Evolutionary conservation across 1,140 invertebrate genomes (phyloP).

Genomic region (Sinonovacula constricta): DNA sequence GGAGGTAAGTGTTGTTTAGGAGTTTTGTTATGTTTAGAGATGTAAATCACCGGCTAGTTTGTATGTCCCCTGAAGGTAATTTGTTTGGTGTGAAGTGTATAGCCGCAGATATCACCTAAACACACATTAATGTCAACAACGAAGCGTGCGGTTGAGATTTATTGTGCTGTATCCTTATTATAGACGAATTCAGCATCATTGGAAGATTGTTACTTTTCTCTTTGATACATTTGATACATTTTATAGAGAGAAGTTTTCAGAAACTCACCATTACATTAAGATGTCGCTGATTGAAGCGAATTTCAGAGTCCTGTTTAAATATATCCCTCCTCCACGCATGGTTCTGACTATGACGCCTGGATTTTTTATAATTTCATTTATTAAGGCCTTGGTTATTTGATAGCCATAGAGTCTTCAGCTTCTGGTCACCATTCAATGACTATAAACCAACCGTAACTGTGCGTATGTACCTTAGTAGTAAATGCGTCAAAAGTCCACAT

Average conservation of each 20-base stretch:
- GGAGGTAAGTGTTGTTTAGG: constrained; percentile 21
- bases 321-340: neutral
- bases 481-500: too few relatives aligned
- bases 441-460: too few relatives aligned
- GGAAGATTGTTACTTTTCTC: neutral
- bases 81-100: constrained; percentile 29
- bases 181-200: neutral
- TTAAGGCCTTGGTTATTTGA: too few relatives aligned
- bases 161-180: constrained; percentile 21
- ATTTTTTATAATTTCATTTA: too few relatives aligned
- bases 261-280: neutral
- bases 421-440: too few relatives aligned
- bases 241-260: neutral
- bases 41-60: constrained; percentile 36
- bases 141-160: constrained; percentile 44
- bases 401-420: too few relatives aligned
- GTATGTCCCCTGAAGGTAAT: constrained; percentile 3
- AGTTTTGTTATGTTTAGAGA: constrained; percentile 12
- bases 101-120: constrained; percentile 33
- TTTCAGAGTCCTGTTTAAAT: neutral
- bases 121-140: constrained; percentile 38
- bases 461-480: too few relatives aligned
- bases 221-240: neutral
- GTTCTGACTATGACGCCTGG: too few relatives aligned
- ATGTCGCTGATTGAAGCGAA: neutral